Evolutionary conservation across 2,113 vertebrate species (phyloP).

Genomic region (Pundamilia nyererei): DNA sequence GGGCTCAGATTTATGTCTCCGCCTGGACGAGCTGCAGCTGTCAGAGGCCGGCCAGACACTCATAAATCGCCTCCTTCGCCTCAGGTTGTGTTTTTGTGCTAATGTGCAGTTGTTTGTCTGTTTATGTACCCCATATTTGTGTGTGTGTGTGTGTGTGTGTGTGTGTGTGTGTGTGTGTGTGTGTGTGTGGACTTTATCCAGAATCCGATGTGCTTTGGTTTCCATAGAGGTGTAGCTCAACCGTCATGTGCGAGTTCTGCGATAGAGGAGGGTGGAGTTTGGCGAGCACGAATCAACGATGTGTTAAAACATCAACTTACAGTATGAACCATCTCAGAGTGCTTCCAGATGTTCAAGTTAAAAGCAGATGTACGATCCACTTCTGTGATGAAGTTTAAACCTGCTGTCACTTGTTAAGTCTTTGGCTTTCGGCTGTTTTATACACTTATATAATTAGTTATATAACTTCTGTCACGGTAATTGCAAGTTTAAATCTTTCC

Average conservation of each 20-base stretch:
- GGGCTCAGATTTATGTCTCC: conserved; percentile 27
- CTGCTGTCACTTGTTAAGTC: neutral
- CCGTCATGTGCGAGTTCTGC: neutral
- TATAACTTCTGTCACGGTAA: neutral
- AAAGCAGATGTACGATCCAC: conserved; percentile 18
- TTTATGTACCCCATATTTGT: neutral
- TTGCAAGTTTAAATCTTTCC: neutral
- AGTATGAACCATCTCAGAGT: neutral
- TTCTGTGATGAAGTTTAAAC: conserved; percentile 10
- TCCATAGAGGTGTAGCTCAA: neutral
- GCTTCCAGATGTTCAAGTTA: conserved; percentile 20
- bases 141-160: neutral
- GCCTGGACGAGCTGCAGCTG: neutral
- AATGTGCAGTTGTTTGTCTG: neutral
- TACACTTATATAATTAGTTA: neutral
- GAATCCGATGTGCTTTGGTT: neutral
- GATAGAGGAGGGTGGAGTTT: neutral
- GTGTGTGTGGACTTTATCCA: neutral
- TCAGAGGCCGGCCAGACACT: neutral
- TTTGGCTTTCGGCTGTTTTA: neutral
- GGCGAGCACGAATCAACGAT: neutral
- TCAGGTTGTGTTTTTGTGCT: neutral
- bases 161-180: neutral
- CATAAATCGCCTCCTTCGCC: neutral
- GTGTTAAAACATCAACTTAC: conserved; percentile 7